Evolutionary conservation across 2,888 invertebrate genomes (phyloP), one percentile per base, ranked within the genome.

Genomic region (Crocallis elinguaria): DNA sequence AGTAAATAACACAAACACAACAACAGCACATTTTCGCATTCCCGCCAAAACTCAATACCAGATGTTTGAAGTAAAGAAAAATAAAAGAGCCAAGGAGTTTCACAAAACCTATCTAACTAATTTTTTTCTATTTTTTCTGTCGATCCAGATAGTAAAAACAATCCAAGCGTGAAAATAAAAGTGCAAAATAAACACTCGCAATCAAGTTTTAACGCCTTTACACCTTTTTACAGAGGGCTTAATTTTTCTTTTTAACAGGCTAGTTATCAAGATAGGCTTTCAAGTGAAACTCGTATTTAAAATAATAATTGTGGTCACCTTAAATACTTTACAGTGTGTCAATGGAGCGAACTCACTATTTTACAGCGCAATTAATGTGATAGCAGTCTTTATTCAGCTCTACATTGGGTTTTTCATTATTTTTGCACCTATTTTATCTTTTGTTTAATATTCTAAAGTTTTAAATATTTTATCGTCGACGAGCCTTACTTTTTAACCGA

Each of bases 361-460:
- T 50, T 44, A 50, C 43, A 2, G 11, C 32, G 44, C 38, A 44
- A 50, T 50, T 50, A 44, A 38, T 44, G 19, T 50, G 33, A 50
- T 50, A 27, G 25, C 25, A 43, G 30, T 32, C 13, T 38, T 38
- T 32, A 32, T 19, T 27, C 12, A 35, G 32, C n/a, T 9, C 33
- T 21, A 33, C 23, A 13, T 25, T 23, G 16, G 17, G 30, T 37
- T 35, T 29, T 33, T 11, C 35, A 41, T 49, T 41, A 49, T 41
- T 27, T 23, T 32, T 23, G 29, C 39, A 25, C 23, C 16, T 32
- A 14, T 38, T 19, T 19, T 19, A n/a, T 17, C 1, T 19, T 12
- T 30, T 11, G 11, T 19, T 17, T 19, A 19, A 35, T 6, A 0
- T 8, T 5, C 9, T 21, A 12, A 11, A 14, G 3, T 23, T 1